Base-by-base conservation (phyloP, 2,797 vertebrate species). In the Valencia hispanica region DNA sequence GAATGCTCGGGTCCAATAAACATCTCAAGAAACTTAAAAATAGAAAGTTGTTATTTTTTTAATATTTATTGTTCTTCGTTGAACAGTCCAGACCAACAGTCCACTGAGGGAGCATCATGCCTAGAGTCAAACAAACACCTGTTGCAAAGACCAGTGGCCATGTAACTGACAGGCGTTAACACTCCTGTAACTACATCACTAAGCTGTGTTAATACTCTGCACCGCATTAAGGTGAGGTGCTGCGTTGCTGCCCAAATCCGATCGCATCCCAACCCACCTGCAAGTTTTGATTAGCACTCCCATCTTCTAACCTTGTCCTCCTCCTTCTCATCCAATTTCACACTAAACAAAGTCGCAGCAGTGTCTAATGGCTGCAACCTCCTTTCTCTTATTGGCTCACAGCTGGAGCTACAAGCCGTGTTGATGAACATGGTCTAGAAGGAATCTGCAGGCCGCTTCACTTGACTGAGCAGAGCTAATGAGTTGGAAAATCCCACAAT, bases 401-500 rank as follows among this genome's bases (percentile, higher is more conserved):
- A 87, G 88, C 68, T n/a, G 75, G 89, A 91, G 84, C 48, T 75
- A n/a, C 79, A 82, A 82, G 80, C 81, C 81, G 70, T 83, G 82
- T 81, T 92, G 90, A 89, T 92, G 92, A 92, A 92, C 91, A 87
- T 92, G 89, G 27, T 84, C 87, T 92, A 87, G 90, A 93, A 92
- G 91, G 91, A 94, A 94, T 94, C 93, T 25, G 83, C 85, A 83
- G 86, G 86, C 86, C 85, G 84, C 88, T 93, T 79, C 94, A 91
- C 92, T 91, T 89, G 89, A 92, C 88, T 91, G 90, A 93, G 87
- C 92, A 93, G 84, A 83, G 87, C 92, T 93, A 95, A 95, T 94
- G 93, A 94, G 89, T 91, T 90, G 92, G 92, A 94, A 94, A 94
- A 95, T 94, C 90, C 84, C 84, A 92, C 87, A 88, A 86, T 78